Base-by-base conservation (phyloP, 2,888 invertebrate genomes). In the Agonum fuliginosum region DNA sequence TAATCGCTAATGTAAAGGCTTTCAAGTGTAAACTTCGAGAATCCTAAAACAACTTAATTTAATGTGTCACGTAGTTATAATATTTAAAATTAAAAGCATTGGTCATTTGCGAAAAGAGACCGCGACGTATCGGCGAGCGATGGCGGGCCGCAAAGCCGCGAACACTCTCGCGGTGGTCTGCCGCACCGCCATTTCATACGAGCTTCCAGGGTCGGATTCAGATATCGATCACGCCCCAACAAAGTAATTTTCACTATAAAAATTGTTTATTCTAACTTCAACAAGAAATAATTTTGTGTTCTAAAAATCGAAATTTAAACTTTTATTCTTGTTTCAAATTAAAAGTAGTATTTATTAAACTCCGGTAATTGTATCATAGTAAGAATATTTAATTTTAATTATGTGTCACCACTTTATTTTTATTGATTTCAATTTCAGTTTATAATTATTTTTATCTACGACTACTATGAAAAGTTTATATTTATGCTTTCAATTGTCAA, bases 121-220 rank as follows among this genome's bases (percentile, higher is more conserved):
- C 34, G 58, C 58, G 58, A n/a, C n/a, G n/a, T n/a, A n/a, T n/a
- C n/a, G n/a, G n/a, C n/a, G n/a, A n/a, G 17, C 17, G n/a, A 17
- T 27, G 27, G 58, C 12, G 30, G 12, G 30, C 27, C 10, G 17
- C 30, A 62, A 8, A 12, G 46, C 14, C 12, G 46, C 17, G 46
- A 46, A 69, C 69, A 43, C 69, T 58, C 58, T 69, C 69, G 43
- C 27, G 69, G 69, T 69, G 69, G 69, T 69, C 58, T 30, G 58
- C 8, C 58, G 58, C 30, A 30, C 58, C 58, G 58, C 58, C 58
- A 62, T 62, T 62, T 27, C 30, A 30, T 14, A 8, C 14, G 22
- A 54, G 46, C 67, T 4, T 20, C 3, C 69, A 46, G 69, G 24
- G 8, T 46, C 41, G 58, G n/a, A 62, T 8, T 30, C 54, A 54